Percentiles rank a stretch among this genome's conserved stretches.
phyloP scores from a whole-genome alignment of 2,113 vertebrate genomes.

The Phrynocephalus versicolor region DNA sequence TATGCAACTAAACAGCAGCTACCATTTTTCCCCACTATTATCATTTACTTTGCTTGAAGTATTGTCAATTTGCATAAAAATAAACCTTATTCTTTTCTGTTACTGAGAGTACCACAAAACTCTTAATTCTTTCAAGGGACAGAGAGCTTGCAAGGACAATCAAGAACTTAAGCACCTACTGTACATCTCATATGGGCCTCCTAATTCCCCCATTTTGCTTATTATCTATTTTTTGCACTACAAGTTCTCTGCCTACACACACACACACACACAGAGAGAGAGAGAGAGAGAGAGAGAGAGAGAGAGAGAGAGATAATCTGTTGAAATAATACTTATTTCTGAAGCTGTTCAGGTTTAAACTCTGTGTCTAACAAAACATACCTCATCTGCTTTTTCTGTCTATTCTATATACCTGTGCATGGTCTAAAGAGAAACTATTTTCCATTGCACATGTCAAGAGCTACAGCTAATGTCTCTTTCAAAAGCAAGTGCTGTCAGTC shows the following conservation, averaged over 20 bases:
- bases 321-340: neutral
- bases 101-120: no score
- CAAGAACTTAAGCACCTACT: no score
- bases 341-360: neutral
- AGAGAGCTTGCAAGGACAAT: no score
- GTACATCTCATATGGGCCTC: neutral
- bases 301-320: neutral
- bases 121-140: no score
- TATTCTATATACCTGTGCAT: neutral
- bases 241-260: no score
- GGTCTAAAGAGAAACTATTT: conserved; percentile 15
- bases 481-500: conserved; percentile 35
- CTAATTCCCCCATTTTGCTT: conserved; percentile 18
- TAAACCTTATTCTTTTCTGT: no score
- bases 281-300: no score
- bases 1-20: no score
- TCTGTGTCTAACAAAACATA: neutral
- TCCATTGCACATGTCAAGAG: neutral
- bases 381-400: neutral
- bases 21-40: no score
- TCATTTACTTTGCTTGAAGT: no score
- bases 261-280: no score
- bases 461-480: conserved; percentile 13
- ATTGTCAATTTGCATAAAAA: no score
- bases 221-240: conserved; percentile 14